Conservation (phyloP, 2,797 vertebrate species). For the Crocidura indochinensis region DNA sequence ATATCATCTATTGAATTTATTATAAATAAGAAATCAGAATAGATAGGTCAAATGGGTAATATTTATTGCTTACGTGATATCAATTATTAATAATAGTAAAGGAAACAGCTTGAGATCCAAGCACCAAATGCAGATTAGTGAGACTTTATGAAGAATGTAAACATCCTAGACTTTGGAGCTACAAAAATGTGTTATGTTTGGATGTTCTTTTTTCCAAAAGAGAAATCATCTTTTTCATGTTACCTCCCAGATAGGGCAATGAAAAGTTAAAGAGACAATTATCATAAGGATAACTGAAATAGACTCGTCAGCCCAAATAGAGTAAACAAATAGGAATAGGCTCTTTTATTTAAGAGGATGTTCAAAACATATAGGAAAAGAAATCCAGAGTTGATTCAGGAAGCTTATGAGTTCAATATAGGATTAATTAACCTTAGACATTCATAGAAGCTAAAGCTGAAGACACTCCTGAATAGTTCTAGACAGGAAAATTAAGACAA, state of each 20-base stretch:
- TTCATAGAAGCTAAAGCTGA: not conserved
- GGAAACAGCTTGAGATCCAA: not conserved
- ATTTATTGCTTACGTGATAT: not conserved
- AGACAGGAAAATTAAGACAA: not conserved
- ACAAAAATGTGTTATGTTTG: not conserved
- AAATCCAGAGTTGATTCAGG: not conserved
- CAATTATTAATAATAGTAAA: not conserved
- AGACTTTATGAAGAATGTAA: conserved; percentile 3
- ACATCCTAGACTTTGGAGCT: not conserved
- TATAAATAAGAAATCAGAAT: no score
- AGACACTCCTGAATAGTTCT: not conserved
- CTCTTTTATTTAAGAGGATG: not conserved
- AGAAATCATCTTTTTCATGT: not conserved
- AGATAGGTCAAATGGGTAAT: not conserved
- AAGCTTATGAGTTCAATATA: not conserved
- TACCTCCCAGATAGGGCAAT: not conserved
- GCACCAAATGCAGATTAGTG: not conserved
- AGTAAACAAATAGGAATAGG: conserved; percentile 4
- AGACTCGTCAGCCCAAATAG: not conserved
- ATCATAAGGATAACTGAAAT: not conserved
- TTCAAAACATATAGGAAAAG: conserved; percentile 40
- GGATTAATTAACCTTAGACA: not conserved
- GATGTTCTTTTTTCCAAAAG: not conserved
- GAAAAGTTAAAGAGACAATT: not conserved
- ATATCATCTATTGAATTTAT: no score